Percentiles rank a stretch among this genome's conserved stretches.
These are phyloP conservation scores for Pampus argenteus DNA, from an alignment of 2,797 vertebrate genomes.

Conservation along the genomic window DNA sequence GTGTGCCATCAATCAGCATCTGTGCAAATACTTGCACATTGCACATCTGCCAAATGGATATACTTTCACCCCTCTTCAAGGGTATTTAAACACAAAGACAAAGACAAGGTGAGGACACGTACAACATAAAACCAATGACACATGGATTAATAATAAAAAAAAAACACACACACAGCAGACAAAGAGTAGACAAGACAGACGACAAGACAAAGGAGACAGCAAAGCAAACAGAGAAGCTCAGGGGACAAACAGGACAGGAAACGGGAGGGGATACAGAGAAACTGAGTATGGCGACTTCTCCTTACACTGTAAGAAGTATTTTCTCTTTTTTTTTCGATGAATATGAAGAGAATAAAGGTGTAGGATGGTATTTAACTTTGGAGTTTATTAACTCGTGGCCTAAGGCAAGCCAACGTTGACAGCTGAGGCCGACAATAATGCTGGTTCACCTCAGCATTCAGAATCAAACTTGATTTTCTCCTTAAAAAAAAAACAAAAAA, in stretches of 20 bases:
- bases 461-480: slow-evolving; percentile 43
- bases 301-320: slow-evolving; percentile 30
- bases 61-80: slow-evolving; percentile 54
- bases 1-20: slow-evolving; percentile 38
- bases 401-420: slow-evolving; percentile 13
- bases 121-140: slow-evolving; percentile 56
- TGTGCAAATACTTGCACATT: slow-evolving; percentile 49
- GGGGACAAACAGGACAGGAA: slow-evolving; percentile 61
- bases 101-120: slow-evolving; percentile 60
- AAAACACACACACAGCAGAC: slow-evolving; percentile 42
- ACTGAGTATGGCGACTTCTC: slow-evolving; percentile 29
- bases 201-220: slow-evolving; percentile 67
- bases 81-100: slow-evolving; percentile 62
- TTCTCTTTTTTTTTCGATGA: slow-evolving; percentile 32
- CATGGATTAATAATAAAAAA: slow-evolving; percentile 20
- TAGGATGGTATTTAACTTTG: slow-evolving; percentile 26
- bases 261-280: slow-evolving; percentile 48
- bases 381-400: slow-evolving; percentile 17
- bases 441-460: slow-evolving; percentile 65
- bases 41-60: slow-evolving; percentile 55
- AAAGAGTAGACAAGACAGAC: slow-evolving; percentile 66
- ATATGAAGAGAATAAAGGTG: slow-evolving; percentile 3
- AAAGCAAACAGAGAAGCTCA: slow-evolving; percentile 69
- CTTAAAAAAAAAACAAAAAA: too few species aligned
- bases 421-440: slow-evolving; percentile 31